phyloP scores from a whole-genome alignment of 2,888 invertebrate species.

The Anthrax anthrax region DNA sequence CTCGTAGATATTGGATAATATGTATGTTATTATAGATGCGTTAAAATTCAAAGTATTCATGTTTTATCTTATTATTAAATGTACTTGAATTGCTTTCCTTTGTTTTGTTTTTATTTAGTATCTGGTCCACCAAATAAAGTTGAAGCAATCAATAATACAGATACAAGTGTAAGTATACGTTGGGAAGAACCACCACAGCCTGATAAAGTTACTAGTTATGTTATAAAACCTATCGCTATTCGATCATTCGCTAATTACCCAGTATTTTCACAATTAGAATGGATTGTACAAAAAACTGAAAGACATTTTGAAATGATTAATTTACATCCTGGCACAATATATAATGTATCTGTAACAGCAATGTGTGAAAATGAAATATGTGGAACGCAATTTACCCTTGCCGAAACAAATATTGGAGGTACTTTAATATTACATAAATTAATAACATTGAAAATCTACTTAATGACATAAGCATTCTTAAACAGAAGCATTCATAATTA shows the following conservation, averaged over 20 bases:
- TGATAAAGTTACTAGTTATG: slow-evolving; percentile 40
- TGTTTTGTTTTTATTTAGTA: too few relatives aligned
- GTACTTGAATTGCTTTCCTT: too few relatives aligned
- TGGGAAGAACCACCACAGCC: slow-evolving; percentile 45
- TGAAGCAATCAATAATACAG: slow-evolving; percentile 42
- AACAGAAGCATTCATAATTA: too few relatives aligned
- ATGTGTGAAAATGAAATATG: slow-evolving; percentile 45
- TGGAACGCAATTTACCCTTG: slow-evolving; percentile 38
- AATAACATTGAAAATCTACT: too few relatives aligned
- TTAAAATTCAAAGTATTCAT: too few relatives aligned
- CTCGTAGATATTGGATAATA: too few relatives aligned
- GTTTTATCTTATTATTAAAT: too few relatives aligned
- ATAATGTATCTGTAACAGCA: slow-evolving; percentile 58
- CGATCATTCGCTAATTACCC: slow-evolving; percentile 43
- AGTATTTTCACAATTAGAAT: slow-evolving; percentile 38
- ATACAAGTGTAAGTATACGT: slow-evolving; percentile 43
- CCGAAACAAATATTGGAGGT: slow-evolving; percentile 54
- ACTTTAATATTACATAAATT: slow-evolving; percentile 17
- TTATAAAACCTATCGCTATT: slow-evolving; percentile 40
- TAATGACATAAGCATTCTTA: too few relatives aligned
- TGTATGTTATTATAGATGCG: too few relatives aligned
- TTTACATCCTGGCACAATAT: slow-evolving; percentile 59
- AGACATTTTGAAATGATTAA: slow-evolving; percentile 43
- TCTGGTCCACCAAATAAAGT: slow-evolving; percentile 57
- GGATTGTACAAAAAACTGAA: slow-evolving; percentile 45